phyloP scores from a whole-genome alignment of 92 coral and sea anemone species.

The Paramuricea clavata region DNA sequence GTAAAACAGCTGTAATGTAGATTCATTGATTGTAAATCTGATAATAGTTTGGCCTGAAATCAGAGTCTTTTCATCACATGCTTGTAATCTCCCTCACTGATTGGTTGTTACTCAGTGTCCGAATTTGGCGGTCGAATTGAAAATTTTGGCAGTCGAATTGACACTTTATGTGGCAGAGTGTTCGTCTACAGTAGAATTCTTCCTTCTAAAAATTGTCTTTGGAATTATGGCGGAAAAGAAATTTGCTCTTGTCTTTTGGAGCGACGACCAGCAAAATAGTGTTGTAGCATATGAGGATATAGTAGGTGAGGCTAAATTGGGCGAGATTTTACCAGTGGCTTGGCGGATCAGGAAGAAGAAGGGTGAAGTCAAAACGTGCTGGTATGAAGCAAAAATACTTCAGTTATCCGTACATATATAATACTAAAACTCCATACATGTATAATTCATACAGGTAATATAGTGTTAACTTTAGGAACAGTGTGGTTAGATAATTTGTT shows the following conservation, averaged over 20 bases:
- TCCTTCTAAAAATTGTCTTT: background rate
- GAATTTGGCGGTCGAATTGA: background rate
- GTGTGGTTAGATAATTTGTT: too few species aligned
- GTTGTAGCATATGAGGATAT: slow-evolving; percentile 29
- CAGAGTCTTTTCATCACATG: background rate
- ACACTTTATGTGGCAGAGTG: background rate
- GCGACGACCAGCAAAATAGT: slow-evolving; percentile 34
- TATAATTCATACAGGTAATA: background rate
- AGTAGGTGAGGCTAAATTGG: slow-evolving; percentile 40
- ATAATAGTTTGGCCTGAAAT: slow-evolving; percentile 9
- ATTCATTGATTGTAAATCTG: too few species aligned
- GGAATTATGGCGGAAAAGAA: background rate
- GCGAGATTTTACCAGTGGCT: slow-evolving; percentile 45
- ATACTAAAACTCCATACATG: too few species aligned
- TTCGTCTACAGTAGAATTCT: background rate
- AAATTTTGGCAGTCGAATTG: background rate
- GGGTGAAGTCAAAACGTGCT: background rate
- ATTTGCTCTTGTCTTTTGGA: slow-evolving; percentile 57
- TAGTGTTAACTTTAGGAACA: too few species aligned
- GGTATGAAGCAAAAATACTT: background rate
- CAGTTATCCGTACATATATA: too few species aligned
- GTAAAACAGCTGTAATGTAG: background rate
- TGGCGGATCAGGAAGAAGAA: slow-evolving; percentile 26
- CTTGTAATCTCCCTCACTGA: background rate
- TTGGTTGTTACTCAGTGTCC: background rate